Percentiles rank a stretch among this genome's conserved stretches.
phyloP scores from a whole-genome alignment of 2,797 vertebrate species.

The Echiichthys vipera region DNA sequence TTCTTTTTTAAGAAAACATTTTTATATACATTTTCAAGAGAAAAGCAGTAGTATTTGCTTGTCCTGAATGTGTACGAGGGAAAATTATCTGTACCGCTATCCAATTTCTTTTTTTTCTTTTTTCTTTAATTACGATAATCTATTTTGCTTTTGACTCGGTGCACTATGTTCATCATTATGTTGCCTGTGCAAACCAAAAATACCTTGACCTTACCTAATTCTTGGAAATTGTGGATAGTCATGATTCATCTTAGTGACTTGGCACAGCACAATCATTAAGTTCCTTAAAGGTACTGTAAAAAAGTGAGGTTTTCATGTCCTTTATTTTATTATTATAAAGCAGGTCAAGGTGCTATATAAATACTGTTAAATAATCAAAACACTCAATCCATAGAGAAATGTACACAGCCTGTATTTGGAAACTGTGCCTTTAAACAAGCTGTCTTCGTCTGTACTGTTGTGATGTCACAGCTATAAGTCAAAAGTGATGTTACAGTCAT shows the following conservation, averaged over 20 bases:
- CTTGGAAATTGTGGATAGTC: accelerated
- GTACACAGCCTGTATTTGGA: no score
- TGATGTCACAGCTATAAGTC: no score
- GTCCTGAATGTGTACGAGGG: not conserved
- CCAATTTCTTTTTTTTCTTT: not conserved
- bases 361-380: no score
- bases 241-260: not conserved
- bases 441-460: no score
- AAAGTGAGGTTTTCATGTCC: no score
- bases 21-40: no score
- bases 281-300: not conserved
- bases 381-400: no score
- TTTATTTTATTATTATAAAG: no score
- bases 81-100: not conserved
- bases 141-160: not conserved
- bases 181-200: not conserved
- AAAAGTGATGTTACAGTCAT: no score
- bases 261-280: not conserved
- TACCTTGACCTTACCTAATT: not conserved
- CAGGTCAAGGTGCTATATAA: no score
- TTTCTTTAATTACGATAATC: no score
- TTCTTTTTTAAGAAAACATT: not conserved
- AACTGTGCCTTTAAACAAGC: no score
- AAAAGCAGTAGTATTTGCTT: not conserved
- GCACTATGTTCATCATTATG: not conserved